These are phyloP conservation scores for Epiblema foenella DNA, from an alignment of 2,888 invertebrate genomes.

Conservation along the genomic window DNA sequence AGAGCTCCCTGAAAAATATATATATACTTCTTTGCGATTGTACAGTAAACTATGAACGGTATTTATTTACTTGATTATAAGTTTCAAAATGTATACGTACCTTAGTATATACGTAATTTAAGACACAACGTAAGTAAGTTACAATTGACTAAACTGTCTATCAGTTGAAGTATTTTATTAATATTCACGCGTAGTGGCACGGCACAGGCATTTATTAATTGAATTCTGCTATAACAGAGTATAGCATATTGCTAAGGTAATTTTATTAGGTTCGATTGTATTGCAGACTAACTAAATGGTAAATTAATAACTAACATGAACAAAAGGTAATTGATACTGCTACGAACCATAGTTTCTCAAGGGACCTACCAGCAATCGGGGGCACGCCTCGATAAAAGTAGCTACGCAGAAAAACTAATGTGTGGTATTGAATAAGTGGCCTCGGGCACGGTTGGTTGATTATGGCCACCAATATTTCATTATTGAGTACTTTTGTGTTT, in stretches of 20 bases:
- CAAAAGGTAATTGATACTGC: conserved; percentile 2
- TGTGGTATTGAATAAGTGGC: conserved; percentile 15
- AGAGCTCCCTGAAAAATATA: too few species aligned
- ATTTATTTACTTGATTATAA: background rate
- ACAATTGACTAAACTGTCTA: conserved; percentile 1
- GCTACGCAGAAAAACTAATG: background rate
- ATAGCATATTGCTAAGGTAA: background rate
- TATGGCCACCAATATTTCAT: conserved; percentile 18
- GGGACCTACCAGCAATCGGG: conserved; percentile 17
- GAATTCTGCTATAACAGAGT: conserved; percentile 12
- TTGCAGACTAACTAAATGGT: conserved; percentile 2
- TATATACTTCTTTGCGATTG: too few species aligned
- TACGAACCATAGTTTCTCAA: background rate
- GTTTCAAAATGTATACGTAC: background rate
- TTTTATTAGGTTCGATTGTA: background rate
- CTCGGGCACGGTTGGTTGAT: background rate
- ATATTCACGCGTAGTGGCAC: background rate
- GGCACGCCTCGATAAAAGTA: background rate
- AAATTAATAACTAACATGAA: conserved; percentile 19
- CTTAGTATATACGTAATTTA: too few species aligned
- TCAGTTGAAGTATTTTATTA: background rate
- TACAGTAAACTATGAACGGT: too few species aligned
- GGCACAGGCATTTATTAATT: conserved; percentile 15
- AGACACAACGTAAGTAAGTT: too few species aligned
- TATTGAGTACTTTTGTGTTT: background rate